These are phyloP conservation scores for Rousettus madagascariensis DNA, from an alignment of 2,797 vertebrate genomes.

Conservation along the genomic window DNA sequence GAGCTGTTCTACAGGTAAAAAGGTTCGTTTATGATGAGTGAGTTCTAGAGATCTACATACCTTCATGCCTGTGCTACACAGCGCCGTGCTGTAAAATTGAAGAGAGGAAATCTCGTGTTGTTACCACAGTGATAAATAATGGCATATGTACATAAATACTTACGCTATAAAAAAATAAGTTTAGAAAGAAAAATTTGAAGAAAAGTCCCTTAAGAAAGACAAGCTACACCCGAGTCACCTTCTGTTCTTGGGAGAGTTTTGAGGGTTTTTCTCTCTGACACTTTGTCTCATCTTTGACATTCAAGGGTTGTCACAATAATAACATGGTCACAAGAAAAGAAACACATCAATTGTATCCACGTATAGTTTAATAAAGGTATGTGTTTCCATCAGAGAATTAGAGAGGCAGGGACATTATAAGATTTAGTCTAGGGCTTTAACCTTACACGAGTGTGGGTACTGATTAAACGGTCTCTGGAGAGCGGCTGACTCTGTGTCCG, in stretches of 20 bases:
- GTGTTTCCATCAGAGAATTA: background rate
- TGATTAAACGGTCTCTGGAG: background rate
- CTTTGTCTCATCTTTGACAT: background rate
- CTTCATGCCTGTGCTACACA: background rate
- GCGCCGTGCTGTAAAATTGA: background rate
- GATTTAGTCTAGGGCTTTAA: background rate
- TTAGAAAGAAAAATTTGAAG: background rate
- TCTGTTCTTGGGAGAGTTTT: background rate
- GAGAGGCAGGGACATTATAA: background rate
- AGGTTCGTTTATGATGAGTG: background rate
- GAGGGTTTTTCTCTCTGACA: background rate
- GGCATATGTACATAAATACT: background rate
- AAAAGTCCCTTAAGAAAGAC: background rate
- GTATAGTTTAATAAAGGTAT: background rate
- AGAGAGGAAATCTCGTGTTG: background rate
- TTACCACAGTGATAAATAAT: background rate
- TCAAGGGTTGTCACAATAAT: background rate
- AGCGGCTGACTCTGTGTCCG: background rate
- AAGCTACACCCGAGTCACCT: background rate
- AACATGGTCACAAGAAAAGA: background rate
- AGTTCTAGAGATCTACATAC: background rate
- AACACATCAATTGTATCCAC: background rate
- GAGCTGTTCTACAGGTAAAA: background rate
- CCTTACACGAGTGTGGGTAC: background rate
- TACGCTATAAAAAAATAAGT: background rate